Conservation (phyloP, 2,888 invertebrate species). For the Pollenia griseotomentosa region DNA sequence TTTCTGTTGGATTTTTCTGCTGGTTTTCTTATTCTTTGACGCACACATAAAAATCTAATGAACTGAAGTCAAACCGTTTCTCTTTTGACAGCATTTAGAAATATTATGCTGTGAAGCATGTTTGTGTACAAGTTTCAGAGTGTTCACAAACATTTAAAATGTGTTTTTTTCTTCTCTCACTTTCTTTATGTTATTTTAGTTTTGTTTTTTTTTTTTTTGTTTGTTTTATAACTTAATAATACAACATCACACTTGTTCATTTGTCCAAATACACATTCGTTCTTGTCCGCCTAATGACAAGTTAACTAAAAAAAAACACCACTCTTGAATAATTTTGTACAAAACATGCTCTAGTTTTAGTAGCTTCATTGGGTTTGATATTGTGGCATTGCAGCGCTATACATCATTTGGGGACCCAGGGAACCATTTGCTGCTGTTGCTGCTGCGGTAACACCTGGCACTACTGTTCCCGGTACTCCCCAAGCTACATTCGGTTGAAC, state of each 20-base stretch:
- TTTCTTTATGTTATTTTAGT: conserved; percentile 42
- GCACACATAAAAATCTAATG: conserved; percentile 39
- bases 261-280: conserved; percentile 67
- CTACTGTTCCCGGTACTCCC: conserved; percentile 85
- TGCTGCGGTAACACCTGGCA: conserved; percentile 85
- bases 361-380: conserved; percentile 92
- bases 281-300: conserved; percentile 55
- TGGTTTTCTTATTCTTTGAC: conserved; percentile 54
- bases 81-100: conserved; percentile 48
- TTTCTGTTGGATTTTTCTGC: conserved; percentile 64
- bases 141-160: conserved; percentile 67
- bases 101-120: conserved; percentile 54
- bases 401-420: conserved; percentile 88
- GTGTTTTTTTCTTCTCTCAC: conserved; percentile 55
- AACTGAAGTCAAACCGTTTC: conserved; percentile 38
- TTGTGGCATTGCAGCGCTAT: conserved; percentile 90
- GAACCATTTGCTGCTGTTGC: conserved; percentile 86
- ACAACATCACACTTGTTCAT: conserved; percentile 72
- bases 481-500: conserved; percentile 86
- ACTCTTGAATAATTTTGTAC: conserved; percentile 75
- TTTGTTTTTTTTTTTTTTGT: neutral
- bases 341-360: conserved; percentile 71
- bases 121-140: conserved; percentile 67
- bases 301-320: conserved; percentile 64
- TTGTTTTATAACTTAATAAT: conserved; percentile 68